These are phyloP conservation scores for Caenorhabditis tropicalis DNA, from an alignment of 1,140 invertebrate genomes.

Conservation along the genomic window DNA sequence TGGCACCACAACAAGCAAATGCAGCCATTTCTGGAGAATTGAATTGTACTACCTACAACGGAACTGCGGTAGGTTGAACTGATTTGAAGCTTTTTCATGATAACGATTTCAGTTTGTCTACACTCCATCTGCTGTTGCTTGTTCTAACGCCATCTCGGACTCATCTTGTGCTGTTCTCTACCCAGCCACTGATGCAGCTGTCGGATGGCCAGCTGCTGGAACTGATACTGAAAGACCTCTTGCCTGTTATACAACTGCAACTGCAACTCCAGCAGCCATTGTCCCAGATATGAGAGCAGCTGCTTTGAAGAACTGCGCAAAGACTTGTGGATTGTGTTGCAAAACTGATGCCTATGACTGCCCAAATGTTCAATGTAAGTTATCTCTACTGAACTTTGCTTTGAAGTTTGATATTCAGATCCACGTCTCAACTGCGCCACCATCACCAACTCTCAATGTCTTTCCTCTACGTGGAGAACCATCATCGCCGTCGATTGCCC, in stretches of 20 bases:
- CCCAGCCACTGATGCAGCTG: neutral
- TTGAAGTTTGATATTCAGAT: neutral
- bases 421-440: slow-evolving; percentile 42
- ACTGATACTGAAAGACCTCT: neutral
- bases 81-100: neutral
- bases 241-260: neutral
- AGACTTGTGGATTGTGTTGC: slow-evolving; percentile 25
- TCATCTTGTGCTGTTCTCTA: neutral
- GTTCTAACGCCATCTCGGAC: neutral
- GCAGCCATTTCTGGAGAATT: neutral
- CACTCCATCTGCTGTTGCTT: neutral
- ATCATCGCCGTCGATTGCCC: slow-evolving; percentile 43
- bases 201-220: slow-evolving; percentile 3
- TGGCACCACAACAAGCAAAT: neutral
- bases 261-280: neutral
- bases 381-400: neutral
- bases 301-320: neutral
- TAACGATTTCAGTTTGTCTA: neutral
- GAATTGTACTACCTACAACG: neutral
- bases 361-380: neutral
- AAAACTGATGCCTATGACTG: slow-evolving; percentile 10
- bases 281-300: neutral
- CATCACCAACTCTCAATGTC: slow-evolving; percentile 20
- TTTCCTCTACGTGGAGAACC: slow-evolving; percentile 1
- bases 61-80: neutral